Percentiles rank a stretch among this genome's conserved stretches.
Evolutionary conservation across 2,888 invertebrate species (phyloP).

Genomic region (Dorcus parallelipipedus): DNA sequence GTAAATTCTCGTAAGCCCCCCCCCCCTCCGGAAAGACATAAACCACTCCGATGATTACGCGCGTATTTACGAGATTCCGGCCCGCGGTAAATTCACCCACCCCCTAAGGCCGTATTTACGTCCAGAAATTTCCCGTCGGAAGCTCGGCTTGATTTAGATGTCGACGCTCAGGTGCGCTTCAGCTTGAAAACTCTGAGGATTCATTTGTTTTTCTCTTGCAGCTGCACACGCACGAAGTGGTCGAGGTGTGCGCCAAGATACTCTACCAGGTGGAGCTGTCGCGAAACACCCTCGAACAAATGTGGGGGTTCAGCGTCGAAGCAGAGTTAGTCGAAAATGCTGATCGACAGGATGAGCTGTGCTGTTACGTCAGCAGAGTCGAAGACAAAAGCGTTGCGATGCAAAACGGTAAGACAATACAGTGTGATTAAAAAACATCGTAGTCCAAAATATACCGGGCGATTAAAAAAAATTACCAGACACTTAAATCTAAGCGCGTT

Average conservation of each 20-base stretch:
- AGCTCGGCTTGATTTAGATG: too few species aligned
- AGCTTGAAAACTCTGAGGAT: too few species aligned
- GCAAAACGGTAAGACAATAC: conserved; percentile 76
- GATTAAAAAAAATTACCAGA: neutral
- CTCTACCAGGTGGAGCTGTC: conserved; percentile 94
- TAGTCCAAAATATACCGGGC: neutral
- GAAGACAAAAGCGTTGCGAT: conserved; percentile 94
- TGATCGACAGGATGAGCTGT: conserved; percentile 93
- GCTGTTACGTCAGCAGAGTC: conserved; percentile 94
- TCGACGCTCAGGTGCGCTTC: too few species aligned
- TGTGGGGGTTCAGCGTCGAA: conserved; percentile 98
- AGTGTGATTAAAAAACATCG: too few species aligned
- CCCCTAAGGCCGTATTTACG: too few species aligned
- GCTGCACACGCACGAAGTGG: conserved; percentile 90
- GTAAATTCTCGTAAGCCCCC: too few species aligned
- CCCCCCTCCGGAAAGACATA: too few species aligned
- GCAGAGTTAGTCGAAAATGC: conserved; percentile 95
- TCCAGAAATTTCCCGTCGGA: too few species aligned
- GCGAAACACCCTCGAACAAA: conserved; percentile 84
- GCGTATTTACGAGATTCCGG: too few species aligned
- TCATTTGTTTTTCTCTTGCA: conserved; percentile 47
- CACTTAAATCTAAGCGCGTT: neutral
- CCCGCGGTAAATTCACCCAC: too few species aligned
- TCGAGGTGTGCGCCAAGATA: conserved; percentile 95
- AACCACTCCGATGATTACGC: too few species aligned